phyloP scores from a whole-genome alignment of 1,140 invertebrate species.

The Cydia amplana region DNA sequence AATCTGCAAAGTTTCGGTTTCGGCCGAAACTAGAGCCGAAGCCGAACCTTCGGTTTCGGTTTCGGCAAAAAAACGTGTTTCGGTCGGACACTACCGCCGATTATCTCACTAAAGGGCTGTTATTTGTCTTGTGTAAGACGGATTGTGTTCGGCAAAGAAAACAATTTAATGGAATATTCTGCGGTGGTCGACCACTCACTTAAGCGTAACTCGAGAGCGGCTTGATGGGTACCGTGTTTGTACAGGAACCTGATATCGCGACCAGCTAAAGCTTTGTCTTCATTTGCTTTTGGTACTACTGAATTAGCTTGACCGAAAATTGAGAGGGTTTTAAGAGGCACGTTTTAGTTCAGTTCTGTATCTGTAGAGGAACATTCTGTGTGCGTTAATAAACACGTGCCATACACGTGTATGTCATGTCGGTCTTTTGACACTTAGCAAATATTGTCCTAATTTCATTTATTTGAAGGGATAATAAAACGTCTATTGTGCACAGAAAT shows the following conservation, averaged over 20 bases:
- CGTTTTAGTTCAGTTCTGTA: background rate
- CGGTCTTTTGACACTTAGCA: too few relatives aligned
- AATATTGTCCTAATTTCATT: too few relatives aligned
- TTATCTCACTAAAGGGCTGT: constrained; percentile 48
- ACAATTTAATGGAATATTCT: constrained; percentile 74
- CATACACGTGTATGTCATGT: too few relatives aligned
- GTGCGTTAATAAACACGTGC: too few relatives aligned
- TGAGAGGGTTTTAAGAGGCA: background rate
- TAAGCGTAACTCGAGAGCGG: constrained; percentile 69
- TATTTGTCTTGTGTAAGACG: constrained; percentile 65
- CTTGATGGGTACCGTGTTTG: constrained; percentile 66
- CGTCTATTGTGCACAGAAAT: too few relatives aligned
- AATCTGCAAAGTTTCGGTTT: too few relatives aligned
- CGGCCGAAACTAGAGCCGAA: too few relatives aligned
- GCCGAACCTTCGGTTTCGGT: too few relatives aligned
- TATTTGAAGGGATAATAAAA: too few relatives aligned
- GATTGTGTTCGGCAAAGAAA: constrained; percentile 72
- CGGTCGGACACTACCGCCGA: too few relatives aligned
- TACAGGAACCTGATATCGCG: constrained; percentile 61
- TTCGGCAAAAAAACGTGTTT: too few relatives aligned
- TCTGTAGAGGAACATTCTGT: background rate
- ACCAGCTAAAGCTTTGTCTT: constrained; percentile 58
- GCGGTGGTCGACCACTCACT: constrained; percentile 73
- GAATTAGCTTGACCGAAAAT: constrained; percentile 33
- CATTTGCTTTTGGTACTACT: constrained; percentile 56